Conservation (phyloP, 2,888 invertebrate species). For the Drosophila glabriapex region DNA sequence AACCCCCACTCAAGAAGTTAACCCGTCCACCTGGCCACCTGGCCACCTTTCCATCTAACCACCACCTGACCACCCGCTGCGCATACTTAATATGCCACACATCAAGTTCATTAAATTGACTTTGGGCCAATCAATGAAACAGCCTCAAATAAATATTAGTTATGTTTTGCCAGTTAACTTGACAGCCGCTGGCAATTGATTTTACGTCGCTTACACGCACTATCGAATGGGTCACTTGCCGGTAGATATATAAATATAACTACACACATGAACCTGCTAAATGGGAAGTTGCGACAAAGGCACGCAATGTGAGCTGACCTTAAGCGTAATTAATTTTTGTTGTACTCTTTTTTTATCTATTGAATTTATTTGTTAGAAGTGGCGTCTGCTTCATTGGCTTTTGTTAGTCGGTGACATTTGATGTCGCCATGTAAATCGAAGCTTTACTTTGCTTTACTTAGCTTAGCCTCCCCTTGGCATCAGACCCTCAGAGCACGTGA, state of each 20-base stretch:
- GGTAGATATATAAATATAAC: neutral
- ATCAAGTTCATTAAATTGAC: slow-evolving; percentile 42
- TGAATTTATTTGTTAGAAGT: slow-evolving; percentile 45
- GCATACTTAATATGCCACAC: slow-evolving; percentile 62
- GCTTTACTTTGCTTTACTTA: slow-evolving; percentile 60
- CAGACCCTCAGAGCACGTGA: slow-evolving; percentile 69
- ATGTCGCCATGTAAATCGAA: slow-evolving; percentile 54
- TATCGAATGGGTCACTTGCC: slow-evolving; percentile 48
- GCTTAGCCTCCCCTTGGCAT: slow-evolving; percentile 75
- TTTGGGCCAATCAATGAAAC: slow-evolving; percentile 57
- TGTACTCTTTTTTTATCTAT: slow-evolving; percentile 30
- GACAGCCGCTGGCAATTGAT: slow-evolving; percentile 65
- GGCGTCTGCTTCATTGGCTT: slow-evolving; percentile 41
- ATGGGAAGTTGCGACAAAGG: slow-evolving; percentile 14
- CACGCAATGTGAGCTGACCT: slow-evolving; percentile 55
- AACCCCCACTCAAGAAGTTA: neutral
- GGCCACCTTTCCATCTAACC: neutral
- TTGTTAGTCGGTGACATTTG: slow-evolving; percentile 55
- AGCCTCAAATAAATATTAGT: slow-evolving; percentile 47
- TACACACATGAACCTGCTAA: neutral
- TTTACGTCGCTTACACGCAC: slow-evolving; percentile 10
- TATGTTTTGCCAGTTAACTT: slow-evolving; percentile 59
- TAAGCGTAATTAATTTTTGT: slow-evolving; percentile 55
- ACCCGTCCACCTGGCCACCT: neutral
- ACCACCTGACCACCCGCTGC: slow-evolving; percentile 35